phyloP scores from a whole-genome alignment of 2,797 vertebrate genomes.

The Petrocephalus sullivani region DNA sequence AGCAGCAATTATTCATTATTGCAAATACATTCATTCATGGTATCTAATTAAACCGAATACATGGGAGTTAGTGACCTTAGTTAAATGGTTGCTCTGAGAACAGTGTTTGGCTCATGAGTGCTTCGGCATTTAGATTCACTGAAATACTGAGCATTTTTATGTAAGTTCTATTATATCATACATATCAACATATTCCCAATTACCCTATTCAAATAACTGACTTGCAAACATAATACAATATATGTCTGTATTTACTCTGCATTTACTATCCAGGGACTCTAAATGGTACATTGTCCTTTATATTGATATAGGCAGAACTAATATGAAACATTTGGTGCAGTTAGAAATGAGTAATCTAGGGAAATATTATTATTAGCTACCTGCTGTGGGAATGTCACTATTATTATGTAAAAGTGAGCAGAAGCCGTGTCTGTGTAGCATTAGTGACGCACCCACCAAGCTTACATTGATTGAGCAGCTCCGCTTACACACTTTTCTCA shows the following conservation, averaged over 20 bases:
- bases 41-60: background rate
- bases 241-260: background rate
- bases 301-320: background rate
- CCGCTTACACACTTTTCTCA: background rate
- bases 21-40: background rate
- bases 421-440: conserved; percentile 35
- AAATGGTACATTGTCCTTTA: background rate
- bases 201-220: background rate
- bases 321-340: conserved; percentile 49
- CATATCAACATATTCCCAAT: background rate
- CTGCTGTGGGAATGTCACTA: conserved; percentile 47
- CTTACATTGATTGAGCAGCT: conserved; percentile 34
- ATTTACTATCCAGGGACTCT: background rate
- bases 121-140: background rate
- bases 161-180: background rate
- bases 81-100: background rate
- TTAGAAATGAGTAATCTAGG: conserved; percentile 45
- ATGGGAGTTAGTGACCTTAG: background rate
- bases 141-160: background rate
- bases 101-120: background rate
- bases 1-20: background rate
- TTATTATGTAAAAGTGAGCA: conserved; percentile 44
- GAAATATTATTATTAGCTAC: conserved; percentile 52
- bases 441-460: conserved; percentile 49
- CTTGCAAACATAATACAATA: background rate